A percentile compares a stretch with the other conserved stretches of the same genome.
These are phyloP conservation scores for Drosophila novamexicana DNA, from an alignment of 1,140 invertebrate species.

Conservation along the genomic window DNA sequence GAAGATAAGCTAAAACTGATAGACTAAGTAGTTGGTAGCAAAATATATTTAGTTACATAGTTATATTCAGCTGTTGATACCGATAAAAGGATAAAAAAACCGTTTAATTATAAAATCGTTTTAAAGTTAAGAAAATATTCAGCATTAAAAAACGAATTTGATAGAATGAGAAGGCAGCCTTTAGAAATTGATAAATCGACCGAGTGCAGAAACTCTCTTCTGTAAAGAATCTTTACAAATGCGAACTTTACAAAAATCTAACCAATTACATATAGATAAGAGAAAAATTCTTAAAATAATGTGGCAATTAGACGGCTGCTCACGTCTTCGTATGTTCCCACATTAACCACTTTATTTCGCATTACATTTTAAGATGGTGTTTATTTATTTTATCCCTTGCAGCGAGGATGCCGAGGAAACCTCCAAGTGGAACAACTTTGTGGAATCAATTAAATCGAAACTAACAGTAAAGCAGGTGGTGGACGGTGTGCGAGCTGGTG, in stretches of 20 bases:
- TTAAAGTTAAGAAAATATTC: no score
- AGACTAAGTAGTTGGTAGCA: no score
- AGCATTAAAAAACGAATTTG: no score
- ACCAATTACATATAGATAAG: no score
- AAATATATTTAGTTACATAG: no score
- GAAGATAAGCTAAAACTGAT: no score
- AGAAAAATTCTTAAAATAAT: not conserved
- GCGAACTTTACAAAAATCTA: no score
- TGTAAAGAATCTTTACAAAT: no score
- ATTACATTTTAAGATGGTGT: conserved; percentile 27
- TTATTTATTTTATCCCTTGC: conserved; percentile 46
- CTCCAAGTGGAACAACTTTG: conserved; percentile 89
- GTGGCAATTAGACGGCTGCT: conserved; percentile 13
- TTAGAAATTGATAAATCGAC: not conserved
- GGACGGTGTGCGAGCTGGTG: conserved; percentile 90
- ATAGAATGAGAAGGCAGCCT: no score
- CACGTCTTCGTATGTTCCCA: not conserved
- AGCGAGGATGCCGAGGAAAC: conserved; percentile 81
- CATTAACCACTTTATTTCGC: conserved; percentile 4
- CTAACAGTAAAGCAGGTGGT: conserved; percentile 94
- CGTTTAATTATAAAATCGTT: no score
- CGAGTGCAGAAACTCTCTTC: not conserved
- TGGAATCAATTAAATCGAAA: conserved; percentile 90
- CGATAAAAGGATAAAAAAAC: no score
- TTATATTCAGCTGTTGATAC: no score